Percentiles rank a stretch among this genome's conserved stretches.
Evolutionary conservation across 2,113 vertebrate genomes (phyloP).

Genomic region (Amblyornis subalaris): DNA sequence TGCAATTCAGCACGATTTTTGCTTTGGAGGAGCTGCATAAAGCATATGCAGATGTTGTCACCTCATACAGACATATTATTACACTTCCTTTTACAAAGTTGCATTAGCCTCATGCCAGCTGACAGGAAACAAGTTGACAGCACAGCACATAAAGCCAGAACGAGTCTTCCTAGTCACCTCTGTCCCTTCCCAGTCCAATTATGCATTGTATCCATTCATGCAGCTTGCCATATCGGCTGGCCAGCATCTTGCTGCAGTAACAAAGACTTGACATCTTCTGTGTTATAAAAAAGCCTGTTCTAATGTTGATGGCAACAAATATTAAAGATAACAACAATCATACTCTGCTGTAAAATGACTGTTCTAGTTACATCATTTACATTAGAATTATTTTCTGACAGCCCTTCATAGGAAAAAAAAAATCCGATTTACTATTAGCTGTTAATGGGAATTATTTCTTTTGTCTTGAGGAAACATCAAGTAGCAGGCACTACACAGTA

Average conservation of each 20-base stretch:
- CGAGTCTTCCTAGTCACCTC: not conserved
- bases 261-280: not conserved
- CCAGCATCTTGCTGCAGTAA: not conserved
- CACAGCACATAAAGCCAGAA: not conserved
- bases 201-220: not conserved
- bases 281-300: not conserved
- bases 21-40: not conserved
- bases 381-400: not conserved
- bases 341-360: not conserved
- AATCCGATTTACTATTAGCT: not conserved
- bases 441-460: constrained; percentile 12
- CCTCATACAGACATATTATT: not conserved
- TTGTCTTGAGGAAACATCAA: constrained; percentile 73
- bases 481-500: constrained; percentile 69
- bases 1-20: not conserved
- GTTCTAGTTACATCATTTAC: not conserved
- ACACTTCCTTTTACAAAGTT: not conserved
- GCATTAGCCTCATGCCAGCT: not conserved
- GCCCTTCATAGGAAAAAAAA: not conserved
- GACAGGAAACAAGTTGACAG: not conserved
- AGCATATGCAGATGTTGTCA: not conserved
- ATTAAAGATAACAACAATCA: not conserved
- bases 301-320: not conserved
- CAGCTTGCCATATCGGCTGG: not conserved
- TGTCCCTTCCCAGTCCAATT: not conserved